phyloP scores from a whole-genome alignment of 2,888 invertebrate genomes.

The Tenthredo scrophulariae region DNA sequence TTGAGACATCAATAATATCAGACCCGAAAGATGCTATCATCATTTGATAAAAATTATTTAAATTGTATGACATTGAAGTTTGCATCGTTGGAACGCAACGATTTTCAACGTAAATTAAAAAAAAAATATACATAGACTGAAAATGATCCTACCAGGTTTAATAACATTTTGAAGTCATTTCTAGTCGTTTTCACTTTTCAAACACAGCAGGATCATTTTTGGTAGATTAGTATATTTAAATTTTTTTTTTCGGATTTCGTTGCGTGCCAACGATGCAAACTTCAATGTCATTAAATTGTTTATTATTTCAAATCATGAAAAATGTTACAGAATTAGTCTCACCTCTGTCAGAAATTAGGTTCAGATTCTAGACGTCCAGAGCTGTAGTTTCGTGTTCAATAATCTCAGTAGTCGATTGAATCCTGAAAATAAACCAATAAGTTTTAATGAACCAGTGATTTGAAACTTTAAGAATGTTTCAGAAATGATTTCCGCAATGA shows the following conservation, averaged over 20 bases:
- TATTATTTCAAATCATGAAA: background rate
- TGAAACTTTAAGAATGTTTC: constrained; percentile 24
- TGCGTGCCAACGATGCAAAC: too few relatives aligned
- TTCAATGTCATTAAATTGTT: too few relatives aligned
- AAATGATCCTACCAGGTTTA: too few relatives aligned
- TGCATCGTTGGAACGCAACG: too few relatives aligned
- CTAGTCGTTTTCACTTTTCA: too few relatives aligned
- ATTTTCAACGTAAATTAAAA: too few relatives aligned
- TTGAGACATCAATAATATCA: constrained; percentile 66
- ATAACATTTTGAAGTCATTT: too few relatives aligned
- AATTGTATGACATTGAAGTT: too few relatives aligned
- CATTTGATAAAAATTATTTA: constrained; percentile 55
- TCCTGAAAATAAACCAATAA: constrained; percentile 1
- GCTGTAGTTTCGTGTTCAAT: background rate
- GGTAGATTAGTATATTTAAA: too few relatives aligned
- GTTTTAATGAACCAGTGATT: background rate
- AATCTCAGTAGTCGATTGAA: constrained; percentile 8
- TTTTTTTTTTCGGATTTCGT: too few relatives aligned
- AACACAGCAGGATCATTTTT: too few relatives aligned
- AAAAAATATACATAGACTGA: too few relatives aligned
- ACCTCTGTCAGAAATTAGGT: background rate
- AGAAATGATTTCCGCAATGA: constrained; percentile 28
- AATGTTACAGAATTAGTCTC: background rate
- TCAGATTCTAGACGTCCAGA: background rate
- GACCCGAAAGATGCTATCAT: constrained; percentile 70